Evolutionary conservation across 2,113 vertebrate genomes (phyloP).

Genomic region (Pampusana beccarii): DNA sequence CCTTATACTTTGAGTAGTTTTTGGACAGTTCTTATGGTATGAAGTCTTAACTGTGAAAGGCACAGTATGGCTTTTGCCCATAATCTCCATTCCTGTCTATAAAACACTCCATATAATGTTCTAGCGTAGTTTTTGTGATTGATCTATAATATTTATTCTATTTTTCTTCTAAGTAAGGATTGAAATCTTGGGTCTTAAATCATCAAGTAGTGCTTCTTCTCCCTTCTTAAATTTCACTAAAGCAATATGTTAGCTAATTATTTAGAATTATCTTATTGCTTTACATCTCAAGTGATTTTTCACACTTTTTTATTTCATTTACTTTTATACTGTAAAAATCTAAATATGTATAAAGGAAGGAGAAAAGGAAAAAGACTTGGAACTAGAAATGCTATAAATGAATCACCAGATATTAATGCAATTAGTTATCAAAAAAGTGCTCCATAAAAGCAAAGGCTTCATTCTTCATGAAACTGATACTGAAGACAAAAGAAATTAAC

Average conservation of each 20-base stretch:
- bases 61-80: fast-evolving
- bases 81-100: background rate
- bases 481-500: background rate
- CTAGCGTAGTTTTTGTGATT: background rate
- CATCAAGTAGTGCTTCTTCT: background rate
- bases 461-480: background rate
- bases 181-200: background rate
- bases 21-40: background rate
- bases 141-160: background rate
- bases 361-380: background rate
- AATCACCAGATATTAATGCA: background rate
- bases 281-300: background rate
- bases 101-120: background rate
- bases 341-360: background rate
- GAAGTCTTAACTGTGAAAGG: background rate
- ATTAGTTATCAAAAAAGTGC: background rate
- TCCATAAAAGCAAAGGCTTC: background rate
- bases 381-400: background rate
- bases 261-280: background rate
- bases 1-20: background rate
- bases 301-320: background rate
- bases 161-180: background rate
- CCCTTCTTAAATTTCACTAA: background rate
- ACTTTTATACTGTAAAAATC: background rate
- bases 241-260: background rate